Evolutionary conservation across 2,797 vertebrate species (phyloP), one percentile per base, ranked within the genome.

Genomic region (Diplodus puntazzo): DNA sequence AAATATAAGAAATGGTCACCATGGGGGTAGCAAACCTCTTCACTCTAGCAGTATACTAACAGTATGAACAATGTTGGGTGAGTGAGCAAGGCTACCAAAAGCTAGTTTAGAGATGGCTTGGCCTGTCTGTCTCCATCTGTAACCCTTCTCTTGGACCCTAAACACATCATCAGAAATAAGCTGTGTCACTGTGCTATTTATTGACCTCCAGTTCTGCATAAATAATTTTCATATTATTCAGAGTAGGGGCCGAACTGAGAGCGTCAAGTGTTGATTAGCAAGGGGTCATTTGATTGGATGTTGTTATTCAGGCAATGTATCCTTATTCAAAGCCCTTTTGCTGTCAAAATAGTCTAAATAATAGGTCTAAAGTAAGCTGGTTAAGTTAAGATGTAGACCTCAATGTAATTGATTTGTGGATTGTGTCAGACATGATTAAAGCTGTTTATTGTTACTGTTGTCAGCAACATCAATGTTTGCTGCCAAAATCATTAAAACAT

Each of bases 111-210:
- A 23, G 27, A 49, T 18, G 11, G 23, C 43, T 21, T 20, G 25
- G 20, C 5, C 43, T 11, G 53, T 49, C 48, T n/a, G 50, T 34
- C 67, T 49, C 67, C 54, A 58, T 58, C 68, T 34, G 27, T 59
- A 27, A 70, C 43, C 17, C 42, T 20, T 3, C 10, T 45, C 39
- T 45, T 42, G 11, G 20, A 42, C 64, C 23, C 9, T 2, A 21
- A 21, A 14, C 25, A 20, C 21, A 46, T 53, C 42, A 11, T 12
- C 12, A 5, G 21, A 25, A 30, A 30, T 30, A 13, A 20, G 4
- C 46, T 18, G 13, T 3, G 1, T 52, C 18, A 5, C 13, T 1
- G 5, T 14, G 43, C n/a, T 27, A 23, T 42, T 39, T 18, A 1
- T 42, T 17, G 16, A 27, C 49, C 64, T 39, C 1, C 30, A 66